Conservation (phyloP, 2,113 vertebrate species). For the Anguilla japonica region DNA sequence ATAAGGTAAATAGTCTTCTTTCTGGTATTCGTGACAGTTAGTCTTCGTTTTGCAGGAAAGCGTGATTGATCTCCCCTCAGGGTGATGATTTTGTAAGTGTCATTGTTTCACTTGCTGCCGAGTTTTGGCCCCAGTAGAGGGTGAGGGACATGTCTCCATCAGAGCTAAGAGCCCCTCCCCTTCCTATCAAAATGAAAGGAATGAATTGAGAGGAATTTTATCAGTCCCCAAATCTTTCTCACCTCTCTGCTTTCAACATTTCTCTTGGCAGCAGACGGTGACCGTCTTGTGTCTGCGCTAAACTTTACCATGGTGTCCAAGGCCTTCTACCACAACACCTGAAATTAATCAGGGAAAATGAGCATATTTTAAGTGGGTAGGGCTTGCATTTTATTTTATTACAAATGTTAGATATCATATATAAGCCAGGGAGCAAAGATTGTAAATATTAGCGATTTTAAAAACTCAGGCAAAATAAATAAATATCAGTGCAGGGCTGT, state of each 20-base stretch:
- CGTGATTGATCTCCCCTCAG: neutral
- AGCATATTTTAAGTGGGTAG: too few relatives aligned
- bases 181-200: too few relatives aligned
- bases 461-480: too few relatives aligned
- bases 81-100: conserved; percentile 21
- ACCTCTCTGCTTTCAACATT: conserved; percentile 9
- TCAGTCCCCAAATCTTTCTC: conserved; percentile 18
- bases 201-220: neutral
- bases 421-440: too few relatives aligned
- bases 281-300: neutral
- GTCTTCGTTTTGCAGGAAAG: conserved; percentile 2
- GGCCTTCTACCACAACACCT: conserved; percentile 18
- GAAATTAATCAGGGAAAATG: conserved; percentile 9
- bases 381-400: too few relatives aligned
- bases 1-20: too few relatives aligned
- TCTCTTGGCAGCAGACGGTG: conserved; percentile 22
- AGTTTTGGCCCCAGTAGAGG: neutral
- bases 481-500: too few relatives aligned
- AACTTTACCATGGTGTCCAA: conserved; percentile 24
- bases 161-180: neutral
- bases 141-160: neutral
- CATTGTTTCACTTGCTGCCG: conserved; percentile 10
- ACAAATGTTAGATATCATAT: too few relatives aligned
- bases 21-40: too few relatives aligned
- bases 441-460: too few relatives aligned